These are phyloP conservation scores for Pteronotus mesoamericanus DNA, from an alignment of 2,797 vertebrate genomes.

Conservation along the genomic window DNA sequence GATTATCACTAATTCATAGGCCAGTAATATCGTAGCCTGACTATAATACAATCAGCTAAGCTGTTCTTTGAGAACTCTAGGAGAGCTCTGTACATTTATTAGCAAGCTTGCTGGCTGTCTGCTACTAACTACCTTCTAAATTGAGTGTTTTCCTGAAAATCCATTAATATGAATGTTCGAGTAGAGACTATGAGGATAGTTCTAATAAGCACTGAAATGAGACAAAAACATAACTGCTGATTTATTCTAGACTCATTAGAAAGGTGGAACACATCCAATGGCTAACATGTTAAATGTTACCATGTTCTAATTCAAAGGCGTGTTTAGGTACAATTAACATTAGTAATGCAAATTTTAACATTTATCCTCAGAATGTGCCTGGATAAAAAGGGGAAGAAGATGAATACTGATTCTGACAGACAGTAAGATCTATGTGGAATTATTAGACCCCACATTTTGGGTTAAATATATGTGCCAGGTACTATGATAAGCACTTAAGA, in stretches of 20 bases:
- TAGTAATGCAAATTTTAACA: background rate
- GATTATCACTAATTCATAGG: constrained; percentile 41
- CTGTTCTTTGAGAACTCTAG: background rate
- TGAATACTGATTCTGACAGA: background rate
- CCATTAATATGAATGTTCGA: background rate
- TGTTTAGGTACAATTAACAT: background rate
- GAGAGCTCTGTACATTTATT: background rate
- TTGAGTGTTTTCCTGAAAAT: constrained; percentile 38
- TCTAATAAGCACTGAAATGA: background rate
- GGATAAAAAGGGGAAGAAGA: background rate
- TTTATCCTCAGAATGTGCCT: background rate
- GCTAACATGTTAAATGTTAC: background rate
- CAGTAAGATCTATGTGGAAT: background rate
- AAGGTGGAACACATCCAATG: background rate
- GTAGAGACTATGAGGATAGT: constrained; percentile 10
- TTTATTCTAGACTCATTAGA: background rate
- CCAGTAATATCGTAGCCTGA: background rate
- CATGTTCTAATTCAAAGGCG: background rate
- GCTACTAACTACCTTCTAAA: background rate
- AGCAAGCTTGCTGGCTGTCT: background rate
- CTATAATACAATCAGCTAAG: background rate
- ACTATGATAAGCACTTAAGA: background rate
- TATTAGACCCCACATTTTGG: background rate
- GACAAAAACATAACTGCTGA: background rate
- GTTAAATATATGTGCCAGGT: background rate